Base-by-base conservation (phyloP, 1,140 invertebrate genomes). In the Hyles vespertilio region DNA sequence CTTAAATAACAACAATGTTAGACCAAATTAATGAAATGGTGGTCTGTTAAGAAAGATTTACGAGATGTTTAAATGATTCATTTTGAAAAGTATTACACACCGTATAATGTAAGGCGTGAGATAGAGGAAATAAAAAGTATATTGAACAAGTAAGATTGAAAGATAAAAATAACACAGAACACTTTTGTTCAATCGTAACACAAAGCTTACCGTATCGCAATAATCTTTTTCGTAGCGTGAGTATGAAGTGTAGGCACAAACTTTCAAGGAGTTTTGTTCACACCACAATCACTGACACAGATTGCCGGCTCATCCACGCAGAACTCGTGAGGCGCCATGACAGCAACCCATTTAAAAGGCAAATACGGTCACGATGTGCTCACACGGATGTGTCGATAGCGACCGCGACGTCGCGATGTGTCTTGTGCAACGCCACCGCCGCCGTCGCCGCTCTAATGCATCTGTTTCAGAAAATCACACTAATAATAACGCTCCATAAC, bases 321-420 rank as follows among this genome's bases (percentile, higher is more conserved):
- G 58, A 73, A 70, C 67, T 83, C 77, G 82, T 79, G 81, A 79
- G 72, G 59, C 71, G 72, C 72, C 77, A 61, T 69, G 72, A 72
- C 74, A 77, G 72, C 70, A 68, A 60, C 60, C 71, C 68, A 82
- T 83, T 83, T 82, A 78, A 77, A 83, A 85, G 70, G 79, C 79
- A 81, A 85, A 84, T 82, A 74, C 72, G 70, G 74, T 81, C 82
- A 81, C 80, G 82, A 84, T 74, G 73, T 61, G 71, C 74, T 72
- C 69, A 74, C 70, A 72, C 79, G 70, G 73, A 77, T 80, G 59
- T 61, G 58, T 70, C 62, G 69, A 72, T 79, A 70, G 73, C 65
- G 66, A 59, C 36, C 52, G 61, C 58, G 55, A 59, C 46, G 59
- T 46, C 53, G 57, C 54, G 51, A 63, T 56, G 58, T 34, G 58